Base-by-base conservation (phyloP, 2,797 vertebrate genomes). In the Helicolenus hilgendorfi region DNA sequence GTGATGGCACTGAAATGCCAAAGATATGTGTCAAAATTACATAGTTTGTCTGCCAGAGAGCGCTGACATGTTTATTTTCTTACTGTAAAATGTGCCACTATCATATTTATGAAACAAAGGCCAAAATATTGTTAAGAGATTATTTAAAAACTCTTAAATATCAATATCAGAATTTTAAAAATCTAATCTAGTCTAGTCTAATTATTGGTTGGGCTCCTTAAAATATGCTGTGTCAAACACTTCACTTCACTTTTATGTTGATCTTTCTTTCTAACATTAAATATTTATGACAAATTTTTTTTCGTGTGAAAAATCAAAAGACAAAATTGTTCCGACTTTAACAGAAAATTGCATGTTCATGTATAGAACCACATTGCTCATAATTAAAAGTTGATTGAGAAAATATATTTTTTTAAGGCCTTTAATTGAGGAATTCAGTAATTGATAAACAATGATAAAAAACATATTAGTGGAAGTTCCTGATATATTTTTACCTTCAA, bases 11-110 rank as follows among this genome's bases (percentile, higher is more conserved):
- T 27, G 4, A 56, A 11, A 35, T 26, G 1, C 2, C 3, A 13
- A 41, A 53, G 6, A 70, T 18, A 18, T 27, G 15, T n/a, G 5
- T n/a, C 14, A 11, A 8, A 65, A 41, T 73, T 10, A 9, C 45
- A 63, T 20, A 0, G 13, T 68, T 31, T 81, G 33, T 68, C 58
- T 82, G 74, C 26, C 26, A 81, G 86, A 53, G 22, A 63, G 71
- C 31, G 3, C 15, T 73, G 29, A 49, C 9, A 8, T 10, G 4
- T 53, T 58, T 9, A 36, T 27, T 18, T 59, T 38, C 68, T 4
- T 1, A 7, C 0, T 63, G 4, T 41, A 26, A 31, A 63, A 63
- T 56, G 55, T 63, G 29, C 10, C 20, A 7, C 11, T 18, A 7
- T 49, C 18, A 49, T 20, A 45, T 49, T 49, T 49, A 49, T 0